Conservation (phyloP, 30 jellyfish, hydroid and myxozoan species). For the Aurelia aurita region DNA sequence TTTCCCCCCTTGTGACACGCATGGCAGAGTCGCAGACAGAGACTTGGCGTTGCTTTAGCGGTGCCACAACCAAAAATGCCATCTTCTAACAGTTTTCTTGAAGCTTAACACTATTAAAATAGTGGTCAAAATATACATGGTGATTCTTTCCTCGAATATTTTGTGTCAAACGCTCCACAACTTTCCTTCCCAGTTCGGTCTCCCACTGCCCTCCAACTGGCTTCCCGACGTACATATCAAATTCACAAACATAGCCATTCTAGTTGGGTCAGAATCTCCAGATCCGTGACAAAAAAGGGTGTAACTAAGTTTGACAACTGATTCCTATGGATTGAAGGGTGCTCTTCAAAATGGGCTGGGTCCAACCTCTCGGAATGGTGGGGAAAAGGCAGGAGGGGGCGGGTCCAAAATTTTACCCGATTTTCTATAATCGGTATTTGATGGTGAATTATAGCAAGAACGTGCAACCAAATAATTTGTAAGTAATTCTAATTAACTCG, state of each 20-base stretch:
- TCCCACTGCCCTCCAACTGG: conserved; percentile 2
- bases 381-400: no score
- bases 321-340: no score
- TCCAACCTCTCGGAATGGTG: no score
- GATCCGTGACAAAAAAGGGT: no score
- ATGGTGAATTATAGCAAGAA: no score
- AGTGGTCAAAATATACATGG: conserved; percentile 12
- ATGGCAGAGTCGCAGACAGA: conserved; percentile 3
- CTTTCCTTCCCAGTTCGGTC: not conserved
- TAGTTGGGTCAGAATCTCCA: no score
- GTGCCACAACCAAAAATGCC: conserved; percentile 21
- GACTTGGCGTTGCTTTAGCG: not conserved
- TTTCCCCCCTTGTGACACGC: conserved; percentile 26
- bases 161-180: conserved; percentile 2
- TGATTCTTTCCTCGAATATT: not conserved
- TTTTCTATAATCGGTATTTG: no score
- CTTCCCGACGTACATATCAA: conserved; percentile 1
- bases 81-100: conserved; percentile 8
- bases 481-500: no score
- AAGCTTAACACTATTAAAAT: not conserved
- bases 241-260: not conserved
- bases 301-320: no score
- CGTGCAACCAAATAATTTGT: no score
- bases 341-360: no score
- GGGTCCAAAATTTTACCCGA: no score